These are phyloP conservation scores for Porites evermanni DNA, from an alignment of 92 coral and sea anemone genomes.

Conservation along the genomic window DNA sequence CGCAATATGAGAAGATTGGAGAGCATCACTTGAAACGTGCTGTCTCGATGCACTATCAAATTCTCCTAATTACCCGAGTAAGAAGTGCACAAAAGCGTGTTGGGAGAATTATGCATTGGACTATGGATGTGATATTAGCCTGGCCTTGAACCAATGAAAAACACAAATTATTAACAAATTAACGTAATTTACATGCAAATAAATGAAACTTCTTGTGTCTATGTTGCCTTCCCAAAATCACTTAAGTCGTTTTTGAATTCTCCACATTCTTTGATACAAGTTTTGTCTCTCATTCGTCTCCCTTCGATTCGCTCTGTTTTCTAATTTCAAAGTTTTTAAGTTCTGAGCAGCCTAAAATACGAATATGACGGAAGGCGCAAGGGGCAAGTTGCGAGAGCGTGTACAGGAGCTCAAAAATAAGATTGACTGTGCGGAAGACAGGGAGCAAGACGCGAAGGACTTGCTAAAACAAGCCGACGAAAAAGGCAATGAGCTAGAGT, in stretches of 20 bases:
- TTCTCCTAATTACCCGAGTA: not conserved
- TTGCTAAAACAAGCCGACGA: constrained; percentile 61
- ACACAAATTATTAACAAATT: not conserved
- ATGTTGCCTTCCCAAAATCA: constrained; percentile 19
- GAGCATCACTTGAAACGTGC: not conserved
- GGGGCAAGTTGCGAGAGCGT: constrained; percentile 74
- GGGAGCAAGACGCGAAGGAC: constrained; percentile 67
- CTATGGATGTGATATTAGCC: constrained; percentile 3
- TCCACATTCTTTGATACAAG: constrained; percentile 23
- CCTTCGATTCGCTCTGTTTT: not conserved
- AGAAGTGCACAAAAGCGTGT: not conserved
- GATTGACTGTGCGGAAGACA: constrained; percentile 79
- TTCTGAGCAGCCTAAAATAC: not conserved
- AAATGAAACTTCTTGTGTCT: constrained; percentile 6
- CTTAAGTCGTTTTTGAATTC: constrained; percentile 1
- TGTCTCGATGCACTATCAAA: not conserved
- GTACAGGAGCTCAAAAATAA: constrained; percentile 74
- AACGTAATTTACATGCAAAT: constrained; percentile 26
- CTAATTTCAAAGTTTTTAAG: not conserved
- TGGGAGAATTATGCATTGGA: not conserved
- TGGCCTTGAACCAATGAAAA: constrained; percentile 8
- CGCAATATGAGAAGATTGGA: constrained; percentile 1
- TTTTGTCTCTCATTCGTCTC: not conserved
- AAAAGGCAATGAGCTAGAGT: constrained; percentile 62
- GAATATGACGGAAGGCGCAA: not conserved